Conservation (phyloP, 64 coral and sea anemone species). For the Orbicella faveolata region DNA sequence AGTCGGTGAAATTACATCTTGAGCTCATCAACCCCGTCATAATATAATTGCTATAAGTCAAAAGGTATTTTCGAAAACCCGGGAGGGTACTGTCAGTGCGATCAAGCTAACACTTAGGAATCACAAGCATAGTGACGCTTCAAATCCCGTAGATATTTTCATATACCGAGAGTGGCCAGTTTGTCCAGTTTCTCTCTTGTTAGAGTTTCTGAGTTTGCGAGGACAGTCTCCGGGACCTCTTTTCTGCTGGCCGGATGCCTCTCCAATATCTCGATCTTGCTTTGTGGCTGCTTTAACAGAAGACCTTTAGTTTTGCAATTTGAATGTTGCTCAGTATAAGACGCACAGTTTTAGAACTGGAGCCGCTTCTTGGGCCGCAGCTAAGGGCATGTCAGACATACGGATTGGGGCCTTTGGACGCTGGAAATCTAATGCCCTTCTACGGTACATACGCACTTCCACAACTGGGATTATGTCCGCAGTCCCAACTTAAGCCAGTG, state of each 20-base stretch:
- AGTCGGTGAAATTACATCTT: conserved; percentile 39
- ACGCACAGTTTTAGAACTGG: conserved; percentile 14
- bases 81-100: neutral
- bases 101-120: conserved; percentile 6
- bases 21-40: conserved; percentile 12
- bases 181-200: too few relatives aligned
- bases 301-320: conserved; percentile 13
- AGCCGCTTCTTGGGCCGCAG: conserved; percentile 32
- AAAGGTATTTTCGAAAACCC: too few relatives aligned
- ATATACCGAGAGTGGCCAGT: too few relatives aligned
- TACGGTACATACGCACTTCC: neutral
- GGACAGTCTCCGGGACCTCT: conserved; percentile 13
- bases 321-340: conserved; percentile 17
- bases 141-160: conserved; percentile 13
- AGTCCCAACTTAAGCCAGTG: too few relatives aligned
- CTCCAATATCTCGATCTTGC: conserved; percentile 31
- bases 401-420: conserved; percentile 36
- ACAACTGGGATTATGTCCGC: too few relatives aligned
- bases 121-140: conserved; percentile 32
- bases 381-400: conserved; percentile 33
- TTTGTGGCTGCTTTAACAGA: neutral
- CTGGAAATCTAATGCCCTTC: conserved; percentile 59
- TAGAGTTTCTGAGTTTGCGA: conserved; percentile 8
- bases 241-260: conserved; percentile 24
- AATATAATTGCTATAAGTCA: too few relatives aligned